Base-by-base conservation (phyloP, 64 coral and sea anemone species). In the Hydrozoanthus tunicans region DNA sequence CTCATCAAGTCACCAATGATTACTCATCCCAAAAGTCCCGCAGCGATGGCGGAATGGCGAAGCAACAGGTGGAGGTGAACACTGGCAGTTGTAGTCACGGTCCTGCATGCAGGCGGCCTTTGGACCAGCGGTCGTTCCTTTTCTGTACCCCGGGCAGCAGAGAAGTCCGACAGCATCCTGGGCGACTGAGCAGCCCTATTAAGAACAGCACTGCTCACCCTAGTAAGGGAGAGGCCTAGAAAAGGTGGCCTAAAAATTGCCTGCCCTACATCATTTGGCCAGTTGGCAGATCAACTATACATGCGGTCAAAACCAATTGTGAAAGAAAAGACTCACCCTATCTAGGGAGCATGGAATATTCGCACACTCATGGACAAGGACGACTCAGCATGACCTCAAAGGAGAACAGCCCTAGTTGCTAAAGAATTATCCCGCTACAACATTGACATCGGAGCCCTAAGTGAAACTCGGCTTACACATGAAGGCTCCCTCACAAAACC, bases 1-100 rank as follows among this genome's bases (percentile, higher is more conserved):
- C 32, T 43, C 32, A 43, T 2, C 32, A 43, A 43, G 32, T 43
- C 20, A 20, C 20, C 20, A 20, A 20, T 20, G 20, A 20, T 20
- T 20, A 20, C 20, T 20, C 32, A 2, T 43, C 32, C 32, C 2
- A 43, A 2, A 43, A 2, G 32, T 43, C 32, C 32, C 0, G 32
- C 32, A 2, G 32, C 32, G 32, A 43, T 43, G 32, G 32, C 4
- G 56, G 55, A 6, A 17, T 3, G 64, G 64, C 7, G 64, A 67
- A 67, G 64, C 3, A 67, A 67, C 81, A 85, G 59, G 61, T 85
- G 81, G 61, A 85, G 13, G 58, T 85, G 81, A 67, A 3, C 60
- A 85, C 81, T 85, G 60, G 81, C 6, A 85, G 81, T 85, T 85
- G 60, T 85, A 85, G 81, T 66, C 61, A 24, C n/a, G 27, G 65